These are phyloP conservation scores for Rhyzopertha dominica DNA, from an alignment of 1,140 invertebrate genomes.

Conservation along the genomic window DNA sequence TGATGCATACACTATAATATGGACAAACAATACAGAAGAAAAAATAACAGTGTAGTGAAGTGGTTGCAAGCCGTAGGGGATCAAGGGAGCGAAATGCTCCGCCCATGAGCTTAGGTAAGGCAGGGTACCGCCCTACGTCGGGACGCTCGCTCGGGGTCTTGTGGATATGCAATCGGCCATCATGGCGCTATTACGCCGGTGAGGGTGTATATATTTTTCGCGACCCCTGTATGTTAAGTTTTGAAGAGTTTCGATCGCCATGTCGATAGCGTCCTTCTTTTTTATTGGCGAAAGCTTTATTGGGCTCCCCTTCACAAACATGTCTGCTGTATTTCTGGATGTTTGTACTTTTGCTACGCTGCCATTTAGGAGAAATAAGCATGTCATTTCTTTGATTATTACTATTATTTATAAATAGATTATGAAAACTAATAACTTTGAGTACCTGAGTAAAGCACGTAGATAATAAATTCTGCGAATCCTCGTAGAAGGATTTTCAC, in stretches of 20 bases:
- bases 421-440: too few species aligned
- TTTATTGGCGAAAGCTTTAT: slow-evolving; percentile 25
- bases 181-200: slow-evolving; percentile 19
- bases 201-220: slow-evolving; percentile 17
- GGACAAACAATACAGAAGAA: slow-evolving; percentile 5
- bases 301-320: too few species aligned
- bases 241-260: slow-evolving; percentile 25
- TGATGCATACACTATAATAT: background rate
- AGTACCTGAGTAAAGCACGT: too few species aligned
- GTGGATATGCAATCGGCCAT: slow-evolving; percentile 18
- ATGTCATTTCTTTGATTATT: too few species aligned
- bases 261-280: slow-evolving; percentile 22
- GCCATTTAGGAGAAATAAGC: too few species aligned
- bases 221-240: slow-evolving; percentile 17
- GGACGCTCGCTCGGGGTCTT: slow-evolving; percentile 13
- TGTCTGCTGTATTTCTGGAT: too few species aligned
- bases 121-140: slow-evolving; percentile 11
- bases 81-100: slow-evolving; percentile 12
- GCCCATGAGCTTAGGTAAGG: too few species aligned
- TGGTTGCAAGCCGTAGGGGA: slow-evolving; percentile 10
- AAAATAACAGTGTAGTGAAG: slow-evolving; percentile 5
- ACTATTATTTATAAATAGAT: too few species aligned
- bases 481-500: too few species aligned
- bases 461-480: too few species aligned
- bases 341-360: too few species aligned